Conservation (phyloP, 2,113 vertebrate species). For the Aspiorhynchus laticeps region DNA sequence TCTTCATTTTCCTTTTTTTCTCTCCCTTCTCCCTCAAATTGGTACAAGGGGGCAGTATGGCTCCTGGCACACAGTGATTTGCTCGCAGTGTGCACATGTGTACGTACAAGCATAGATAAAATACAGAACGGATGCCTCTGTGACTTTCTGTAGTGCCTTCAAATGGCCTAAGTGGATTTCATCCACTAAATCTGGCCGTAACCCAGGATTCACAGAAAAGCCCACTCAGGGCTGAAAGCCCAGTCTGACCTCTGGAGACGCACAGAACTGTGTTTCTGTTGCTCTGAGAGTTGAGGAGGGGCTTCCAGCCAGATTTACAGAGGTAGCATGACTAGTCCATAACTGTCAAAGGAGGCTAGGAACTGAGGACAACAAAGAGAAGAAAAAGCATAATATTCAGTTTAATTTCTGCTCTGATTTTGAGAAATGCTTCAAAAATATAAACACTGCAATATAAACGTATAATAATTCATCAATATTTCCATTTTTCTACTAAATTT, state of each 20-base stretch:
- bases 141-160: slow-evolving; percentile 27
- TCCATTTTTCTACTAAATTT: not conserved
- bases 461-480: not conserved
- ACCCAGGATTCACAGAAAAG: slow-evolving; percentile 56
- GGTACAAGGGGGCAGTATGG: slow-evolving; percentile 62
- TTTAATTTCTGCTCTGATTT: not conserved
- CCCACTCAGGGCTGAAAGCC: slow-evolving; percentile 38
- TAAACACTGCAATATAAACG: not conserved
- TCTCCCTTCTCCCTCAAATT: slow-evolving; percentile 56
- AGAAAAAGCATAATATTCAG: not conserved
- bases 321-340: slow-evolving; percentile 21
- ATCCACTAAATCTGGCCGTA: slow-evolving; percentile 44
- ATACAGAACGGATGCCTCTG: slow-evolving; percentile 18
- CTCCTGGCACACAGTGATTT: slow-evolving; percentile 56
- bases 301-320: not conserved
- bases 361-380: not conserved
- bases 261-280: slow-evolving; percentile 34
- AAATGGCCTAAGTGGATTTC: slow-evolving; percentile 60
- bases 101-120: slow-evolving; percentile 29
- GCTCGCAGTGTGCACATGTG: slow-evolving; percentile 13
- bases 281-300: slow-evolving; percentile 13
- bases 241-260: slow-evolving; percentile 38
- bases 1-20: slow-evolving; percentile 54
- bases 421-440: not conserved
- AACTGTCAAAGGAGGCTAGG: slow-evolving; percentile 27